These are phyloP conservation scores for Gorsachius goisagi DNA, from an alignment of 2,113 vertebrate species.

Conservation along the genomic window DNA sequence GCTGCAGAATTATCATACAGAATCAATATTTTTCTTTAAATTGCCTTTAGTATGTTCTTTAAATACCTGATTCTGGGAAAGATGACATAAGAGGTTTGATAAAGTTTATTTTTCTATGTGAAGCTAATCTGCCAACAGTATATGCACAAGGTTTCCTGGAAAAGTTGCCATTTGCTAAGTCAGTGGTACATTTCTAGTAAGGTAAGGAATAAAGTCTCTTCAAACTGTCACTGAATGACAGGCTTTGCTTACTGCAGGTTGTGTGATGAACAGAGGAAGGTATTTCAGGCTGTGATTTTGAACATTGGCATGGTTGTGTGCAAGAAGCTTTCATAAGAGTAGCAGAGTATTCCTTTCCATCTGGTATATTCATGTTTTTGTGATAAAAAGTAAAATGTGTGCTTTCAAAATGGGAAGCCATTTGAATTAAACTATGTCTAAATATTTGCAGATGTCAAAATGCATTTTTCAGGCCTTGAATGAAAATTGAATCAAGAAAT, in stretches of 20 bases:
- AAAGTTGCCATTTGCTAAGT: constrained; percentile 2
- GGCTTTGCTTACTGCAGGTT: constrained; percentile 8
- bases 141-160: background rate
- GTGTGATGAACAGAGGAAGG: background rate
- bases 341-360: constrained; percentile 26
- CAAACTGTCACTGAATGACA: constrained; percentile 1
- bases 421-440: constrained; percentile 21
- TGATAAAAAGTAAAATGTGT: constrained; percentile 36
- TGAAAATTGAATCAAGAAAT: background rate
- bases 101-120: background rate
- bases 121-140: background rate
- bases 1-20: background rate
- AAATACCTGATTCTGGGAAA: background rate
- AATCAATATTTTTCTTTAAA: background rate
- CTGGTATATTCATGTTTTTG: background rate
- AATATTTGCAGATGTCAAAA: constrained; percentile 40
- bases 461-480: background rate
- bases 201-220: constrained; percentile 16
- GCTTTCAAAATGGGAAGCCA: constrained; percentile 20
- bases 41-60: background rate
- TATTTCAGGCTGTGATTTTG: constrained; percentile 44
- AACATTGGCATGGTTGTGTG: constrained; percentile 8
- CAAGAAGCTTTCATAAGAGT: constrained; percentile 23
- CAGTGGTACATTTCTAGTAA: constrained; percentile 2
- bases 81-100: background rate